Evolutionary conservation across 2,888 invertebrate species (phyloP).

Genomic region (Meandrusa payeni): DNA sequence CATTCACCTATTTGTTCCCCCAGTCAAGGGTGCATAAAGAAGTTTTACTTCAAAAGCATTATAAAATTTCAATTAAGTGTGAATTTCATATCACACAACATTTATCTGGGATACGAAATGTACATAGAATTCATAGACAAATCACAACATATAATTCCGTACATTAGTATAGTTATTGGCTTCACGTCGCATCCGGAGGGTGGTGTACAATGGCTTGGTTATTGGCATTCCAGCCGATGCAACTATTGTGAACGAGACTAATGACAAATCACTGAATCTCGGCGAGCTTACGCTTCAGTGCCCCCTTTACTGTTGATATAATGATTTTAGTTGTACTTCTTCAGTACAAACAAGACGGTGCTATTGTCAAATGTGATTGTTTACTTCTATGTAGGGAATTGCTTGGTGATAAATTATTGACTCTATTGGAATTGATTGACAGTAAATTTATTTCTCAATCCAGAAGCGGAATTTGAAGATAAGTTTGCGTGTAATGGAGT

Average conservation of each 20-base stretch:
- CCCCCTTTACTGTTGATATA: conserved; percentile 22
- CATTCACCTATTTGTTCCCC: too few species aligned
- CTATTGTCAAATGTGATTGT: too few species aligned
- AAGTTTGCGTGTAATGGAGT: too few species aligned
- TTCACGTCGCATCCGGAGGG: conserved; percentile 36
- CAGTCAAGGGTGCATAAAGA: too few species aligned
- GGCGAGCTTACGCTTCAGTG: conserved; percentile 29
- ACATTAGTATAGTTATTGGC: conserved; percentile 40
- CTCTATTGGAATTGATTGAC: too few species aligned
- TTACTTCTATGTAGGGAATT: too few species aligned
- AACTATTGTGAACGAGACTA: conserved; percentile 58
- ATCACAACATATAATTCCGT: conserved; percentile 27
- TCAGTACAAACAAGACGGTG: neutral
- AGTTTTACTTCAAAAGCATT: too few species aligned
- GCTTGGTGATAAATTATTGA: too few species aligned
- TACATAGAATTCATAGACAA: neutral
- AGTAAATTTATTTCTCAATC: too few species aligned
- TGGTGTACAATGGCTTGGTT: conserved; percentile 57
- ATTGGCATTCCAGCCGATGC: conserved; percentile 68
- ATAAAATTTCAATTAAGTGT: too few species aligned
- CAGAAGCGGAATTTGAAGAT: too few species aligned
- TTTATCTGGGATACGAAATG: neutral
- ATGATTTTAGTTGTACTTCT: conserved; percentile 12
- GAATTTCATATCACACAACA: neutral
- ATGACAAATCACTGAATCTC: conserved; percentile 69